Evolutionary conservation across 2,888 invertebrate genomes (phyloP).

Genomic region (Villa cingulata): DNA sequence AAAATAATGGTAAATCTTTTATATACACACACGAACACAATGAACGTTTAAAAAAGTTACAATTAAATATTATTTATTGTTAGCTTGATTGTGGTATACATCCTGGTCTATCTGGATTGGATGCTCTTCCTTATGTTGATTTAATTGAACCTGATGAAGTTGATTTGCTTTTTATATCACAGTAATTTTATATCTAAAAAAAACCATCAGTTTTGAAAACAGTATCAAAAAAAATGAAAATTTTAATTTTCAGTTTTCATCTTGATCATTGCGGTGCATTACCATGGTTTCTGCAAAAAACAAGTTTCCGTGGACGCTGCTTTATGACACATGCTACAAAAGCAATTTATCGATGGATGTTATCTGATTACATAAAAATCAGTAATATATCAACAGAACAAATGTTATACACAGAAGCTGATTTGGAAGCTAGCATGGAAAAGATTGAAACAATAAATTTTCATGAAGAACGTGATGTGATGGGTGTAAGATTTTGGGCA

Average conservation of each 20-base stretch:
- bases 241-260: constrained; percentile 60
- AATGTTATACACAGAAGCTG: constrained; percentile 94
- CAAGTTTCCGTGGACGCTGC: constrained; percentile 91
- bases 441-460: constrained; percentile 98
- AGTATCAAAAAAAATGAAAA: too few relatives aligned
- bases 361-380: constrained; percentile 98
- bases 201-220: too few relatives aligned
- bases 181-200: too few relatives aligned
- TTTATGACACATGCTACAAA: constrained; percentile 99
- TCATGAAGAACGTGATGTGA: constrained; percentile 94
- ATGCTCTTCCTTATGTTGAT: constrained; percentile 95
- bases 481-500: constrained; percentile 95
- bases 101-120: constrained; percentile 93
- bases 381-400: constrained; percentile 94
- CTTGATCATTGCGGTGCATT: constrained; percentile 96
- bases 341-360: constrained; percentile 95
- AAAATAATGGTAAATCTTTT: constrained; percentile 67
- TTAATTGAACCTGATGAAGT: constrained; percentile 96
- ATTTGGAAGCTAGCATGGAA: constrained; percentile 95
- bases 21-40: background rate
- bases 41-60: too few relatives aligned
- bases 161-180: constrained; percentile 84
- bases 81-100: constrained; percentile 96
- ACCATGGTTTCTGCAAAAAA: constrained; percentile 96
- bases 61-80: constrained; percentile 15